Base-by-base conservation (phyloP, 2,797 vertebrate species). In the Hypotaenidia philippensis region DNA sequence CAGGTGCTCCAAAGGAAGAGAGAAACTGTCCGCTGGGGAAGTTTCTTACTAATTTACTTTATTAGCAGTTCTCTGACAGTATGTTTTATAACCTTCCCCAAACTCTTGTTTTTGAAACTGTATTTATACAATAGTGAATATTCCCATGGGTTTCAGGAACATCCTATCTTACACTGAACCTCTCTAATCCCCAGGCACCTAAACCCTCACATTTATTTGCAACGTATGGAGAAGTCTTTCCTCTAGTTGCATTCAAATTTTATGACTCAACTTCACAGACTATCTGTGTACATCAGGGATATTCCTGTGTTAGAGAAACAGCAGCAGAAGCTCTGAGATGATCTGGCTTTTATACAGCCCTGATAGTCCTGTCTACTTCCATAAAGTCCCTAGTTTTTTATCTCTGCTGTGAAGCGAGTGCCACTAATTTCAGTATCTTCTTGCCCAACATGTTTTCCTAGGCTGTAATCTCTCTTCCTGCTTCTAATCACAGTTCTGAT, bases 1-100 rank as follows among this genome's bases (percentile, higher is more conserved):
- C 94, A 95, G 94, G 63, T 91, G 93, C 77, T 95, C 85, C 59
- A 70, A 76, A 94, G 77, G 80, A 88, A 88, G 50, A 80, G n/a
- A 75, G 45, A 91, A 95, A 93, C 74, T 76, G 50, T 70, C 45
- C 16, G 0, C 77, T 69, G 59, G 91, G 76, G 91, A 91, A 41
- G 66, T 27, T 91, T 23, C 74, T 91, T 88, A 45, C 87, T 83
- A 81, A 91, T 93, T 96, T 93, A 56, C 72, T 91, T 96, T 94
- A 90, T 91, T 94, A 92, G 44, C 69, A 86, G 59, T 81, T 87
- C 72, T 81, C 87, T 90, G 72, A 69, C 91, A 83, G 60, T 55
- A 47, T 59, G 20, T 65, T 87, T 89, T 95, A 82, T 70, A 79
- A 66, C 49, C 45, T 82, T 86, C 76, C 81, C 83, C 32, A 86